Evolutionary conservation across 2,797 vertebrate genomes (phyloP), one percentile per base, ranked within the genome.

Genomic region (Chaetophractus vellerosus): DNA sequence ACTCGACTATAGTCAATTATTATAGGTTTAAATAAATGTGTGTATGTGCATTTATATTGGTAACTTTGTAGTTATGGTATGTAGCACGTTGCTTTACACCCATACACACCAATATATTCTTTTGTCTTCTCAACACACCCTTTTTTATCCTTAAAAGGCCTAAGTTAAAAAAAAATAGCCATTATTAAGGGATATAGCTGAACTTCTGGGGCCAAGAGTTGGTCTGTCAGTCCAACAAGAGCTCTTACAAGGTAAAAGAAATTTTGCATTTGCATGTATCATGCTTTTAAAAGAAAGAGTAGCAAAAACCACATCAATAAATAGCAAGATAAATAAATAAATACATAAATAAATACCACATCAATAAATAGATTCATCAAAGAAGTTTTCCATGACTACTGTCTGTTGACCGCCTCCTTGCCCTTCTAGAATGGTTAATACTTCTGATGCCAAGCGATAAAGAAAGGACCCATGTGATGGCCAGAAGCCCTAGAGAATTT

Each of bases 131-230:
- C 68, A 94, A 69, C 19, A 55, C 24, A 31, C 28, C 10, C 3
- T 81, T 55, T 93, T 76, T 21, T 33, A 91, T 24, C 38, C 57
- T 48, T 50, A n/a, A 87, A 91, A 76, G 38, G 33, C 23, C 15
- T 79, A 41, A n/a, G n/a, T 63, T 63, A 5, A 28, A 88, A 75
- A 92, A 92, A 55, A 66, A 36, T 14, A 66, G 31, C 72, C 21
- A 31, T 33, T 50, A 82, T 88, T 57, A 81, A 57, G 14, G 41
- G 1, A 82, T 45, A 4, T 11, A 84, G 23, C 71, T 78, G 12
- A 66, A 33, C 48, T 80, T 93, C 68, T 57, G 50, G 23, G 28
- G 15, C 24, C 41, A 38, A 45, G 36, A 86, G 64, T 16, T 84
- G 14, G 19, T 33, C 59, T 64, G 48, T 64, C 82, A 59, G 59